Evolutionary conservation across 2,113 vertebrate genomes (phyloP).

Genomic region (Labeo rohita): DNA sequence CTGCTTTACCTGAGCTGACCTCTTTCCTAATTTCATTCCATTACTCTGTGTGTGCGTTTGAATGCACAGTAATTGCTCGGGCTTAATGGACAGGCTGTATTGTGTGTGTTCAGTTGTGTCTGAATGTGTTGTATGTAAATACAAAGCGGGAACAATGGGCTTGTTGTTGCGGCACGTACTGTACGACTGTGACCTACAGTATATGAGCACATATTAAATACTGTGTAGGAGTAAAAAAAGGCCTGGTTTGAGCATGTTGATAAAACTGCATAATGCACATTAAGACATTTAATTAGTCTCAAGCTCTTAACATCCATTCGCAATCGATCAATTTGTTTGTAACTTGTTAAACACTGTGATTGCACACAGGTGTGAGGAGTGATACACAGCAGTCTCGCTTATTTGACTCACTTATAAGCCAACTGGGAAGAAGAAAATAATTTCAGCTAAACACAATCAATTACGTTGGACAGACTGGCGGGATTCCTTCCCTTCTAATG

Average conservation of each 20-base stretch:
- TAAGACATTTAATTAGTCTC: background rate
- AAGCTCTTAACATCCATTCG: slow-evolving; percentile 20
- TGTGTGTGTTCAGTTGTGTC: background rate
- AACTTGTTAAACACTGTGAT: slow-evolving; percentile 19
- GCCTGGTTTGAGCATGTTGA: background rate
- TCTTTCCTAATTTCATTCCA: background rate
- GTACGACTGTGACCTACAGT: background rate
- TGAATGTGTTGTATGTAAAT: slow-evolving; percentile 7
- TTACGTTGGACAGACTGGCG: background rate
- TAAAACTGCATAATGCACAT: slow-evolving; percentile 2
- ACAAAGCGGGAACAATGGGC: slow-evolving; percentile 45
- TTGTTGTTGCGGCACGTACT: slow-evolving; percentile 21
- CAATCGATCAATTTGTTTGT: slow-evolving; percentile 41
- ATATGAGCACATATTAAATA: background rate
- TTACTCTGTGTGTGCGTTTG: background rate
- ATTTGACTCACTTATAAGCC: background rate
- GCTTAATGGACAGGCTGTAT: background rate
- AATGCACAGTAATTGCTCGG: background rate
- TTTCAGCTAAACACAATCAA: slow-evolving; percentile 35
- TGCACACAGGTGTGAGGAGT: slow-evolving; percentile 33
- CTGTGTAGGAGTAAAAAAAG: background rate
- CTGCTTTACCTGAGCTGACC: slow-evolving; percentile 11
- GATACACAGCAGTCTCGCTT: background rate
- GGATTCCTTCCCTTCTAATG: slow-evolving; percentile 30
- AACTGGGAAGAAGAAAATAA: slow-evolving; percentile 29